A percentile compares a stretch with the other conserved stretches of the same genome.
phyloP scores from a whole-genome alignment of 2,797 vertebrate genomes.

The Manis javanica region DNA sequence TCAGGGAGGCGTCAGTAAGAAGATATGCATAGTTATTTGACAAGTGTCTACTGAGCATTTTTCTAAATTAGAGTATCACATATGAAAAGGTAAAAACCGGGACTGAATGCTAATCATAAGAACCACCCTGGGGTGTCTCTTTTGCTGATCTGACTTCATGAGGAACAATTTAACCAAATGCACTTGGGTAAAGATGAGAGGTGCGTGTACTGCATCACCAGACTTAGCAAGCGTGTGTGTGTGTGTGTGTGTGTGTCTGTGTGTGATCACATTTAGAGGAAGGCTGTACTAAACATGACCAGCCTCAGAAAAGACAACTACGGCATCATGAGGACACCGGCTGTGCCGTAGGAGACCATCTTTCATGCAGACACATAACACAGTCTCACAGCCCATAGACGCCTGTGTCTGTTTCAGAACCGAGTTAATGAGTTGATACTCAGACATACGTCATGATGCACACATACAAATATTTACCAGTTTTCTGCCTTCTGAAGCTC shows the following conservation, averaged over 20 bases:
- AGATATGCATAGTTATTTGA: constrained; percentile 85
- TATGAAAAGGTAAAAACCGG: constrained; percentile 82
- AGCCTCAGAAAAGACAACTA: neutral
- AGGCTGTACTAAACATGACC: neutral
- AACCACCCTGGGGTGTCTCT: neutral
- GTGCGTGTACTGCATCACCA: neutral
- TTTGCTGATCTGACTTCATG: neutral
- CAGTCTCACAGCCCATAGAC: neutral
- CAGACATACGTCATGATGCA: neutral
- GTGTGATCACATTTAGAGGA: neutral
- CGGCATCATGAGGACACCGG: rapidly evolving
- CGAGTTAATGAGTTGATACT: neutral
- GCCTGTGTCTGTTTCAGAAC: neutral
- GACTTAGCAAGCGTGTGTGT: rapidly evolving
- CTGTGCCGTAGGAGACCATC: neutral
- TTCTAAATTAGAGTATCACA: constrained; percentile 88
- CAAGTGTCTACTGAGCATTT: constrained; percentile 79
- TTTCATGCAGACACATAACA: neutral
- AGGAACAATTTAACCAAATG: neutral
- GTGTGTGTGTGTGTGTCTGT: too few species aligned
- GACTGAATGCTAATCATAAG: neutral
- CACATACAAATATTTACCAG: rapidly evolving
- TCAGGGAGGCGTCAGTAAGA: constrained; percentile 79
- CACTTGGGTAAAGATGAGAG: neutral
- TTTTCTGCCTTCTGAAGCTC: neutral